These are phyloP conservation scores for Dromaius novaehollandiae DNA, from an alignment of 2,113 vertebrate genomes.

Conservation along the genomic window DNA sequence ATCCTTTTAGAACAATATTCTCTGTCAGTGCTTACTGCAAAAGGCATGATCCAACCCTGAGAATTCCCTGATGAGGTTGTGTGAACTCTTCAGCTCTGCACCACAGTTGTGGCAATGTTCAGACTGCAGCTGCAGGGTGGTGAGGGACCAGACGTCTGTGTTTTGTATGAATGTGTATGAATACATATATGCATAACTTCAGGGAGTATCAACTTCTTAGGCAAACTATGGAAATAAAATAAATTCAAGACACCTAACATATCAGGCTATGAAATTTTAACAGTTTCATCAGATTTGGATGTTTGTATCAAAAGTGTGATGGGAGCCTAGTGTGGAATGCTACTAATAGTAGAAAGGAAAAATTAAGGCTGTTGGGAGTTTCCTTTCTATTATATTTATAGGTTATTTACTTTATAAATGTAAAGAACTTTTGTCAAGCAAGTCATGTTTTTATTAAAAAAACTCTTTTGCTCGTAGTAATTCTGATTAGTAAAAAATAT, in stretches of 20 bases:
- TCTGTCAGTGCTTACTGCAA: background rate
- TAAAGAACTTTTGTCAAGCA: background rate
- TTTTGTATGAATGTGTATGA: fast-evolving
- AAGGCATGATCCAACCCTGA: background rate
- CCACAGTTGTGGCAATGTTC: fast-evolving
- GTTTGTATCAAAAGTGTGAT: background rate
- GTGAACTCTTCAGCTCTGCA: background rate
- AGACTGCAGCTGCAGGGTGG: background rate
- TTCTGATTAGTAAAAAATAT: background rate
- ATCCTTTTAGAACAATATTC: background rate
- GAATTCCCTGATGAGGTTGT: background rate
- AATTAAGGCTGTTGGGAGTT: background rate
- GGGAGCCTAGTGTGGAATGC: background rate
- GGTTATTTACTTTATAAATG: background rate
- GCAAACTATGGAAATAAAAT: background rate
- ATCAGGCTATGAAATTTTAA: background rate
- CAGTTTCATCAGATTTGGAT: background rate
- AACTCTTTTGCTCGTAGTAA: background rate
- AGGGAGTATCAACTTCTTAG: background rate
- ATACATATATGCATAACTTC: background rate
- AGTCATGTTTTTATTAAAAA: background rate
- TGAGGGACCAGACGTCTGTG: background rate
- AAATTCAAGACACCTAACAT: background rate
- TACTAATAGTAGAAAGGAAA: background rate
- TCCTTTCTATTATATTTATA: background rate